Percentiles rank a stretch among this genome's conserved stretches.
Conservation (phyloP, 2,797 vertebrate species). For the Botia almorhae region DNA sequence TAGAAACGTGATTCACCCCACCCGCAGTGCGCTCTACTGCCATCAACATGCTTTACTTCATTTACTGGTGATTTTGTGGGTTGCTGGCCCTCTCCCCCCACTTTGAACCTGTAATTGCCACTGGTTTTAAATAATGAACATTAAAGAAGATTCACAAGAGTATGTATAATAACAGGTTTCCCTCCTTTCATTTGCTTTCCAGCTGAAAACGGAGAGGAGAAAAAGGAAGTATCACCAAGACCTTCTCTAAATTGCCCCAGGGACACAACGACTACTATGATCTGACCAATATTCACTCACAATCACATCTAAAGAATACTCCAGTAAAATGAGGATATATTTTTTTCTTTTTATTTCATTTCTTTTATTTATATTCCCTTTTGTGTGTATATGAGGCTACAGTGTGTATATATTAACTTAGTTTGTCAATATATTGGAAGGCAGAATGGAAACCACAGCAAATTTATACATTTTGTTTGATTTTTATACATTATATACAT, state of each 20-base stretch:
- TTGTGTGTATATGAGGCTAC: conserved; percentile 45
- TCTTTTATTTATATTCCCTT: conserved; percentile 49
- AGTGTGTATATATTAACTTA: neutral
- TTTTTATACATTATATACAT: conserved; percentile 53
- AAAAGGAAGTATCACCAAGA: conserved; percentile 66
- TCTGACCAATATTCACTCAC: conserved; percentile 92
- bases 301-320: conserved; percentile 87
- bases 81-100: conserved; percentile 94
- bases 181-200: conserved; percentile 70
- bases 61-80: conserved; percentile 78
- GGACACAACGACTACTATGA: conserved; percentile 80
- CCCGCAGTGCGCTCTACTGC: conserved; percentile 86
- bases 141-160: conserved; percentile 95
- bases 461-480: conserved; percentile 71
- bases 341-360: conserved; percentile 69
- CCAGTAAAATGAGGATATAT: conserved; percentile 76
- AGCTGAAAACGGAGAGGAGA: conserved; percentile 61
- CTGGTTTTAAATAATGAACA: conserved; percentile 99
- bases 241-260: conserved; percentile 84
- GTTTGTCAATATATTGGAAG: conserved; percentile 16
- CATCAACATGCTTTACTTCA: conserved; percentile 96
- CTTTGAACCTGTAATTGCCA: conserved; percentile 99
- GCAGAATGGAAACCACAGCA: conserved; percentile 7
- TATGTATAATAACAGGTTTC: conserved; percentile 93
- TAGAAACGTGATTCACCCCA: conserved; percentile 92